Conservation (phyloP, 2,888 invertebrate species). For the Hemithea aestivaria region DNA sequence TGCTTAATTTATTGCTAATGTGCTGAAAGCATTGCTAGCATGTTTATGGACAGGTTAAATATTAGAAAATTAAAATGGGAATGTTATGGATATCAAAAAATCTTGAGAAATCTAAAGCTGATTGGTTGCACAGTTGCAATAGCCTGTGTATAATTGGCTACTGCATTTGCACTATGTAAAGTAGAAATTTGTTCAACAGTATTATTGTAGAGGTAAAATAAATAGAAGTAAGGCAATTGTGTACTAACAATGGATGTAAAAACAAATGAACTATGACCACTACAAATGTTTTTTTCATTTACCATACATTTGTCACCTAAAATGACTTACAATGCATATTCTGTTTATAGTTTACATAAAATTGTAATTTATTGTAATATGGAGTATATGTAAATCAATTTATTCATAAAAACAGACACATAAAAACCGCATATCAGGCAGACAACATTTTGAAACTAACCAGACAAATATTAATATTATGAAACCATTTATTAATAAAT, state of each 20-base stretch:
- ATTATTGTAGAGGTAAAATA: too few relatives aligned
- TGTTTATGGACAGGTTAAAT: too few relatives aligned
- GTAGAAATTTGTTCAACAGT: too few relatives aligned
- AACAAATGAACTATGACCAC: background rate
- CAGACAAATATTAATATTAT: conserved; percentile 32
- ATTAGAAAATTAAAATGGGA: too few relatives aligned
- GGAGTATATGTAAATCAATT: conserved; percentile 17
- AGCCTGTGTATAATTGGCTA: too few relatives aligned
- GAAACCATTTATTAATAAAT: conserved; percentile 34
- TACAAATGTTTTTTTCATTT: background rate
- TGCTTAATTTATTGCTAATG: too few relatives aligned
- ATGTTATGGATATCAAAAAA: too few relatives aligned
- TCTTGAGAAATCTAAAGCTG: too few relatives aligned
- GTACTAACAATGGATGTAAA: background rate
- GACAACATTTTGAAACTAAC: conserved; percentile 20
- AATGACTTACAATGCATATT: conserved; percentile 10
- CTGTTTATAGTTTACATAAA: conserved; percentile 21
- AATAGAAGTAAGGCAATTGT: too few relatives aligned
- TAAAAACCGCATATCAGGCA: conserved; percentile 16
- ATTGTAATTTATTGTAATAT: conserved; percentile 27
- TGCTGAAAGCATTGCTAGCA: too few relatives aligned
- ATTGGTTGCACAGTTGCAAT: too few relatives aligned
- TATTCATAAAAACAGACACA: conserved; percentile 17
- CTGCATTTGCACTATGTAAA: too few relatives aligned
- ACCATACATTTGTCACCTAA: conserved; percentile 4